These are phyloP conservation scores for Lagenorhynchus albirostris DNA, from an alignment of 2,113 vertebrate genomes.

Conservation along the genomic window DNA sequence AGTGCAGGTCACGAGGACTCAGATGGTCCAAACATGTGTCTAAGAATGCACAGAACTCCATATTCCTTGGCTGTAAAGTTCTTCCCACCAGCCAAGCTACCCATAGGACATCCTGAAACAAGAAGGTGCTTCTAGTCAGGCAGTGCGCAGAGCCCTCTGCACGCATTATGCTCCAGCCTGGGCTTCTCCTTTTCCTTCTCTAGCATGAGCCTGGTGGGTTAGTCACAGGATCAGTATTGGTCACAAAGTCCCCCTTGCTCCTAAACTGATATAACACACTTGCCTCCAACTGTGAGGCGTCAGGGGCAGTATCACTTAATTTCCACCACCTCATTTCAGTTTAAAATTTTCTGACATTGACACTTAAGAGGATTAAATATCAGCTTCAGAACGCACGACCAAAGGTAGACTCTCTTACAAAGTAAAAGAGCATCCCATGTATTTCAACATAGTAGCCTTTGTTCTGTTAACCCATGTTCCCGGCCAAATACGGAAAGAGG, in stretches of 20 bases:
- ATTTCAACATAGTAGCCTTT: slow-evolving; percentile 4
- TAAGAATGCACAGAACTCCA: rapidly evolving
- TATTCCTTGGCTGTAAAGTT: not conserved
- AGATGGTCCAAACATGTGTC: not conserved
- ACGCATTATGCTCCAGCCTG: rapidly evolving
- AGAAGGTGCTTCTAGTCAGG: not conserved
- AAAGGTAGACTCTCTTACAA: not conserved
- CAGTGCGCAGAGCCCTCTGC: rapidly evolving
- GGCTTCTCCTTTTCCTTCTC: too few species aligned
- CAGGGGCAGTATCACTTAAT: not conserved
- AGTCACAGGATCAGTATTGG: too few species aligned
- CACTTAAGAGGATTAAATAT: not conserved
- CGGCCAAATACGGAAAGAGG: not conserved
- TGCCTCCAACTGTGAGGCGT: not conserved
- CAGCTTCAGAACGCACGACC: not conserved
- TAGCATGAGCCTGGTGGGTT: rapidly evolving
- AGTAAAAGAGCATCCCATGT: not conserved
- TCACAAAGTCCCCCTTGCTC: not conserved
- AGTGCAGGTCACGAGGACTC: not conserved
- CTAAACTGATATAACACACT: too few species aligned
- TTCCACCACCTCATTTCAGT: not conserved
- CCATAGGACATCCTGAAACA: rapidly evolving
- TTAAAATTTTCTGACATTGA: not conserved
- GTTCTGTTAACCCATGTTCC: not conserved
- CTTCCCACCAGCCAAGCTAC: too few species aligned